A percentile compares a stretch with the other conserved stretches of the same genome.
Conservation (phyloP, 2,888 invertebrate species). For the Pyrocoelia pectoralis region DNA sequence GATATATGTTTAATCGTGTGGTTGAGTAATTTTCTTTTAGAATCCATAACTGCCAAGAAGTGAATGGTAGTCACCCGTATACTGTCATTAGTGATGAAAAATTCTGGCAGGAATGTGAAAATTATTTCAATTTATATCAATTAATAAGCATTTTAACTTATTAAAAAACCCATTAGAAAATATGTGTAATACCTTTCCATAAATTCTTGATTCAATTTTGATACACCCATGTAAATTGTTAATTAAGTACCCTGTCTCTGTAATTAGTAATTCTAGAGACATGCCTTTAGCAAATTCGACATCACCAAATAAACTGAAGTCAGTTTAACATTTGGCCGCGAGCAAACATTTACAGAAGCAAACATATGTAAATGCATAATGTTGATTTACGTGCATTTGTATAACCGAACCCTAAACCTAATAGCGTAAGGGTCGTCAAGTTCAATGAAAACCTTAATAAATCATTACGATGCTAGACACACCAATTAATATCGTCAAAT, state of each 20-base stretch:
- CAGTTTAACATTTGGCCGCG: slow-evolving; percentile 7
- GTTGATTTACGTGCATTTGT: slow-evolving; percentile 12
- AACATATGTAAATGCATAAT: slow-evolving; percentile 14
- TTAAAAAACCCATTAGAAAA: too few relatives aligned
- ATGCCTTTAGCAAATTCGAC: slow-evolving; percentile 1
- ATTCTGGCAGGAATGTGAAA: too few relatives aligned
- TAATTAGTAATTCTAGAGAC: not conserved
- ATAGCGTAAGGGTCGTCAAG: not conserved
- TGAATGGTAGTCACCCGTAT: too few relatives aligned
- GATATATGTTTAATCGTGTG: too few relatives aligned
- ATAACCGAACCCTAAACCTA: not conserved
- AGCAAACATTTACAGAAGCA: slow-evolving; percentile 9
- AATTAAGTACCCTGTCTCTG: not conserved
- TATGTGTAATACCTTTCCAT: too few relatives aligned
- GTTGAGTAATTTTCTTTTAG: too few relatives aligned
- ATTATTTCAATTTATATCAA: too few relatives aligned
- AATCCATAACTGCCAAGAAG: too few relatives aligned
- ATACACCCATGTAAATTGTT: too few relatives aligned
- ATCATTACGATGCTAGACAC: not conserved
- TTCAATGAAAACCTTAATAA: slow-evolving; percentile 10
- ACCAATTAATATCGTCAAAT: not conserved
- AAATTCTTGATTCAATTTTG: too few relatives aligned
- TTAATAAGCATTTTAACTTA: too few relatives aligned
- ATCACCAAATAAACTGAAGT: slow-evolving; percentile 6
- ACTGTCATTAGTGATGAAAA: too few relatives aligned